phyloP scores from a whole-genome alignment of 2,888 invertebrate genomes.

The Papilio elwesi region DNA sequence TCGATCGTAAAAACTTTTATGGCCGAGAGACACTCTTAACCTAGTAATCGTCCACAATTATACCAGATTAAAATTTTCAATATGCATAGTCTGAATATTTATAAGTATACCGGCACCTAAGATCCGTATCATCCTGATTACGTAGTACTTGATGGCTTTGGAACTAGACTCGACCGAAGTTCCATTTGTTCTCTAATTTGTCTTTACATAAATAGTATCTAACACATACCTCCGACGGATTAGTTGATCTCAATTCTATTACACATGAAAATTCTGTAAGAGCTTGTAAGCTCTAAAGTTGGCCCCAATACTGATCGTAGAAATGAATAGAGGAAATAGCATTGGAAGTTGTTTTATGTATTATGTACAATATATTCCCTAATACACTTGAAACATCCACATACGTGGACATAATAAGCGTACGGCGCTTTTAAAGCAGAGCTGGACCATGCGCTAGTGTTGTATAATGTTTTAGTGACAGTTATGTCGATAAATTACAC shows the following conservation, averaged over 20 bases:
- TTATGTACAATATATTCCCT: too few species aligned
- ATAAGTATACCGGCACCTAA: neutral
- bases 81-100: constrained; percentile 10
- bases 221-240: too few species aligned
- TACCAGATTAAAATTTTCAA: neutral
- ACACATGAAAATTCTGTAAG: too few species aligned
- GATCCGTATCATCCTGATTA: neutral
- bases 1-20: constrained; percentile 19
- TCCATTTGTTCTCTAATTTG: too few species aligned
- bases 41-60: neutral
- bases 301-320: too few species aligned
- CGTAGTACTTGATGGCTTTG: neutral
- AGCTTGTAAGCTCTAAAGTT: too few species aligned
- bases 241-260: too few species aligned
- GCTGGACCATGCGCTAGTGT: neutral
- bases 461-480: neutral
- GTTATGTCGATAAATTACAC: neutral
- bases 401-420: too few species aligned
- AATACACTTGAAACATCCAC: too few species aligned
- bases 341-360: too few species aligned
- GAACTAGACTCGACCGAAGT: neutral
- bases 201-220: too few species aligned
- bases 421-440: neutral
- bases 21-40: neutral
- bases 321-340: too few species aligned